Conservation (phyloP, 2,888 invertebrate species). For the Branchellion lobata region DNA sequence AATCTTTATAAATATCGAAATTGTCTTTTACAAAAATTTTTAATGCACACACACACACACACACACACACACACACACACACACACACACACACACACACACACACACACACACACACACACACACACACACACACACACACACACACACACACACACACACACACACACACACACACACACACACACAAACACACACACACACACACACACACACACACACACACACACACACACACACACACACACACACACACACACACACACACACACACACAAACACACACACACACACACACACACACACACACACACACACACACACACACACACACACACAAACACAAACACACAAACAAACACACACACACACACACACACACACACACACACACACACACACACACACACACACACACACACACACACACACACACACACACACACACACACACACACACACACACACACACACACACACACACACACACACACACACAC, state of each 20-base stretch:
- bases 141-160: no score
- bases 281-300: not conserved
- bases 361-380: slow-evolving; percentile 28
- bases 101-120: no score
- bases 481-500: slow-evolving; percentile 32
- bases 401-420: slow-evolving; percentile 31
- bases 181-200: not conserved
- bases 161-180: no score
- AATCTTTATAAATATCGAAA: no score
- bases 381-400: slow-evolving; percentile 31
- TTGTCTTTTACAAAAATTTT: no score
- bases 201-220: not conserved
- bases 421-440: slow-evolving; percentile 31
- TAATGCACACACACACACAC: no score
- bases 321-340: not conserved
- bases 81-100: no score
- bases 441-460: slow-evolving; percentile 29
- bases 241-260: not conserved
- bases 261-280: not conserved
- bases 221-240: not conserved
- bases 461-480: slow-evolving; percentile 28
- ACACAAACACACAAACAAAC: slow-evolving; percentile 18
- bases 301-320: not conserved
- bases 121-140: no score
- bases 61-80: no score